Base-by-base conservation (phyloP, 2,797 vertebrate species). In the Coregonus sp. region DNA sequence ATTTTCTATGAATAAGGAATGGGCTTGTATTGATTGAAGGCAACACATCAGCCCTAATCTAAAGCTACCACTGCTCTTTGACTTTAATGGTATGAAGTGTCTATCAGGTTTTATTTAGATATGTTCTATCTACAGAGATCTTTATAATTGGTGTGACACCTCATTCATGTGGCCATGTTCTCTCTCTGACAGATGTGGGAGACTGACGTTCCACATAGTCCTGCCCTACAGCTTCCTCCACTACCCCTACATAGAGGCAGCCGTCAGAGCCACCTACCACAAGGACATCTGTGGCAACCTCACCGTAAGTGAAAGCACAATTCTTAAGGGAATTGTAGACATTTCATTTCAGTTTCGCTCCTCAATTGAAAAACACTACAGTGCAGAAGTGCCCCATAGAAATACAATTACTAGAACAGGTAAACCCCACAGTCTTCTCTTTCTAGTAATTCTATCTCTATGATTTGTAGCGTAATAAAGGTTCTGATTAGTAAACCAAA, bases 141-240 rank as follows among this genome's bases (percentile, higher is more conserved):
- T 35, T 67, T 67, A 31, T 15, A 14, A 67, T 33, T 67, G 37
- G 35, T 37, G 16, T 40, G 37, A 70, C 68, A 16, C 29, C 18
- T 7, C 56, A 25, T 63, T 1, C 2, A 16, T 37, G 5, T 11
- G 14, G 1, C 16, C 54, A 20, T 37, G 50, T 47, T 63, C 67
- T 70, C 16, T 59, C 37, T 40, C 54, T 56, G 75, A 0, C 86
- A 98, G 97, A 74, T 98, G 97, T 14, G 95, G 96, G 40, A 90
- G 88, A 75, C 92, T 98, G 80, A 95, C 95, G 70, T 98, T 96
- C 90, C 97, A 98, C 65, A 91, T 98, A 72, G 94, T 95, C 59
- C 77, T 97, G 66, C 97, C 97, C 1, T 95, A 89, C 90, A 98
- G 96, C 86, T 94, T 92, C 84, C 94, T 98, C 73, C 91, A 94